Conservation (phyloP, 1,140 invertebrate genomes). For the Caenorhabditis inopinata region DNA sequence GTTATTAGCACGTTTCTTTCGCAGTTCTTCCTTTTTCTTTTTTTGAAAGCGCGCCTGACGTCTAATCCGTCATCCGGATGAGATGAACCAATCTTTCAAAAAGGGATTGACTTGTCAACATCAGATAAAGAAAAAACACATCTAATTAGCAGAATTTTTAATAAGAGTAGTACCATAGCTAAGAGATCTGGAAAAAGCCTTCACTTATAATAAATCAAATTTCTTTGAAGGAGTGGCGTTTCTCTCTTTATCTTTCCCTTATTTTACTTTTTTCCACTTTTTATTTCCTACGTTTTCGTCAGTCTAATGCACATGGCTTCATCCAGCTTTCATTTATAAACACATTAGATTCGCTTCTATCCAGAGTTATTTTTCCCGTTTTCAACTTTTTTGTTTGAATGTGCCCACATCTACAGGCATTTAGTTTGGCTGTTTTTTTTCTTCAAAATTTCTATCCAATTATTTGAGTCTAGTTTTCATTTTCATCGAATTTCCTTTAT, state of each 20-base stretch:
- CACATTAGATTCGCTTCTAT: conserved; percentile 13
- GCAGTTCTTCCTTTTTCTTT: neutral
- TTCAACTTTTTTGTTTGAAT: conserved; percentile 8
- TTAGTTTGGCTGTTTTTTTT: conserved; percentile 5
- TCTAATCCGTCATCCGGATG: conserved; percentile 16
- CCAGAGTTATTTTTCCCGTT: neutral
- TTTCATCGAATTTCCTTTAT: neutral
- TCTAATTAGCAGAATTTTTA: conserved; percentile 13
- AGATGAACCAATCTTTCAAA: neutral
- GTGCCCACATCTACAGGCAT: neutral
- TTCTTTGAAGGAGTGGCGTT: neutral
- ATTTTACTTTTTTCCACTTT: neutral
- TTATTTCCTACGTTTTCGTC: neutral
- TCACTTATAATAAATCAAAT: conserved; percentile 29
- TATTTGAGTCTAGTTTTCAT: neutral
- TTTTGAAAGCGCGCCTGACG: neutral
- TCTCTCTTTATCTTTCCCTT: neutral
- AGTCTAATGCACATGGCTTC: neutral
- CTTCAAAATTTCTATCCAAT: neutral
- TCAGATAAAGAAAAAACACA: neutral
- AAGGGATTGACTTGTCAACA: neutral
- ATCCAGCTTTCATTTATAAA: neutral
- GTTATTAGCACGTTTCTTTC: conserved; percentile 4
- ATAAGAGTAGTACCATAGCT: too few species aligned
- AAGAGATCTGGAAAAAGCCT: neutral